A percentile compares a stretch with the other conserved stretches of the same genome.
These are phyloP conservation scores for Laticauda colubrina DNA, from an alignment of 2,113 vertebrate genomes.

Conservation along the genomic window DNA sequence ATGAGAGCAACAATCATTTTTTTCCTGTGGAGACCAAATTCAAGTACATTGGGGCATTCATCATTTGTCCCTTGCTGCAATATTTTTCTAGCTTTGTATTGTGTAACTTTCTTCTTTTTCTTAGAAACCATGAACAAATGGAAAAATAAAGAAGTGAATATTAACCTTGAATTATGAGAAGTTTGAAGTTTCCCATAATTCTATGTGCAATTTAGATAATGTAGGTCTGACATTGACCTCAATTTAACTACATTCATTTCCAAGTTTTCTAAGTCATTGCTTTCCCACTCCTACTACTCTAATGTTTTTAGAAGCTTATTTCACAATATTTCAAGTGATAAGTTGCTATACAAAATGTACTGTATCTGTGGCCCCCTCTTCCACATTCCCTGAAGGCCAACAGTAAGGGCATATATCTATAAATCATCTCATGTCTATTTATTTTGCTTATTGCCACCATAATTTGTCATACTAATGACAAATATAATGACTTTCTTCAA, in stretches of 20 bases:
- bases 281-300: neutral
- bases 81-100: neutral
- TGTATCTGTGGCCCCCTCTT: neutral
- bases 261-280: neutral
- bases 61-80: neutral
- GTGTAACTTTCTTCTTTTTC: neutral
- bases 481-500: neutral
- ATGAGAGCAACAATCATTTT: neutral
- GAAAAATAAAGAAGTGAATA: neutral
- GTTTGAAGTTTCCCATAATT: neutral
- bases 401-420: neutral
- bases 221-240: rapidly evolving
- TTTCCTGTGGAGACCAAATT: slow-evolving; percentile 7
- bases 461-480: neutral
- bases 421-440: neutral
- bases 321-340: neutral
- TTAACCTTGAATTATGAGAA: neutral
- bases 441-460: neutral
- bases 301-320: neutral
- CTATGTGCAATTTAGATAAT: neutral
- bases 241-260: neutral
- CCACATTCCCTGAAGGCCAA: neutral
- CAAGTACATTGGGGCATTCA: neutral
- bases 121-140: slow-evolving; percentile 25
- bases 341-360: neutral